Evolutionary conservation across 2,113 vertebrate genomes (phyloP).

Genomic region (Upupa epops): DNA sequence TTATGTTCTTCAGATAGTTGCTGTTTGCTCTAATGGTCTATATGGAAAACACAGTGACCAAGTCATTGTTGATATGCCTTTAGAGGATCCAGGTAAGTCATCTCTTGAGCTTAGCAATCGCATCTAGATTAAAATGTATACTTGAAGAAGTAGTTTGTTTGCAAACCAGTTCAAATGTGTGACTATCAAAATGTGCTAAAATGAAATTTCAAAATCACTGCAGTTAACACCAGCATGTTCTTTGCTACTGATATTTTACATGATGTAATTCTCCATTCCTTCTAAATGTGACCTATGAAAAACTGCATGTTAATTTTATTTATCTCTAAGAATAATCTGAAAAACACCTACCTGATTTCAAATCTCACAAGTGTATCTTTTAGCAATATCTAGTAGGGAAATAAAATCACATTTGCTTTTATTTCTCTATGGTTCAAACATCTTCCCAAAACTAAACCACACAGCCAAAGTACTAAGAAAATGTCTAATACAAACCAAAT

Average conservation of each 20-base stretch:
- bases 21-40: slow-evolving; percentile 90
- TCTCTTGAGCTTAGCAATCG: background rate
- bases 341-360: slow-evolving; percentile 55
- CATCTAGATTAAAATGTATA: background rate
- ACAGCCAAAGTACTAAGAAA: background rate
- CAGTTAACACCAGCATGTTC: slow-evolving; percentile 40
- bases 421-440: slow-evolving; percentile 33
- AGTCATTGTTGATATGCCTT: slow-evolving; percentile 86
- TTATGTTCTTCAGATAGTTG: slow-evolving; percentile 92
- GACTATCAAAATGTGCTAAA: background rate
- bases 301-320: slow-evolving; percentile 59
- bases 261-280: background rate
- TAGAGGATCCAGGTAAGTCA: slow-evolving; percentile 87
- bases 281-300: background rate
- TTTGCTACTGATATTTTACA: slow-evolving; percentile 36
- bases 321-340: slow-evolving; percentile 58
- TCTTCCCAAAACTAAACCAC: background rate
- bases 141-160: slow-evolving; percentile 37
- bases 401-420: slow-evolving; percentile 30
- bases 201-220: slow-evolving; percentile 59
- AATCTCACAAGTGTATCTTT: slow-evolving; percentile 48
- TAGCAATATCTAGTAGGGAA: background rate
- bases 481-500: background rate
- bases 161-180: slow-evolving; percentile 66
- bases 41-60: slow-evolving; percentile 88